A percentile compares a stretch with the other conserved stretches of the same genome.
phyloP scores from a whole-genome alignment of 2,113 vertebrate species.

The Cephalopterus ornatus region DNA sequence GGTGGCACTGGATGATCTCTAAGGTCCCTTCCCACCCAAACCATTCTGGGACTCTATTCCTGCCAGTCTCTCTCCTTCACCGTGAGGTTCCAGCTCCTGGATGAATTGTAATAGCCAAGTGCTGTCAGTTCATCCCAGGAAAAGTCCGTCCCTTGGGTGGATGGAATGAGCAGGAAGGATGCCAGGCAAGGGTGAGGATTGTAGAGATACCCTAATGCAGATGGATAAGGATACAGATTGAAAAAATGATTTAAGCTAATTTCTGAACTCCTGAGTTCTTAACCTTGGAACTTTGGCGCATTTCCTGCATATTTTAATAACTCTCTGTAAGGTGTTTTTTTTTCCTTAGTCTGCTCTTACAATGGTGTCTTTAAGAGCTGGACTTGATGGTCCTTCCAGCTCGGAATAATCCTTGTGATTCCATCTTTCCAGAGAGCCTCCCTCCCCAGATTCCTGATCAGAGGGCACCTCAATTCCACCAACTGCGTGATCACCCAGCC shows the following conservation, averaged over 20 bases:
- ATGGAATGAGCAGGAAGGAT: not conserved
- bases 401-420: not conserved
- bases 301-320: rapidly evolving
- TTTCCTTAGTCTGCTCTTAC: not conserved
- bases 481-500: constrained; percentile 90
- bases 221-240: not conserved
- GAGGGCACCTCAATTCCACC: constrained; percentile 88
- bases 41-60: not conserved
- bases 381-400: not conserved
- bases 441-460: constrained; percentile 89
- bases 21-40: not conserved
- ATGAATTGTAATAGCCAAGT: not conserved
- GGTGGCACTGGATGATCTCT: not conserved
- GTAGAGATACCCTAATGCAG: not conserved
- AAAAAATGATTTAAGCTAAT: not conserved
- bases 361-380: not conserved
- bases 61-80: not conserved
- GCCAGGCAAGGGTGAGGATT: rapidly evolving
- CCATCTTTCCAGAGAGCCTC: constrained; percentile 72
- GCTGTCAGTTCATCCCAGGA: not conserved
- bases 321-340: not conserved
- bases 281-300: rapidly evolving
- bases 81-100: rapidly evolving
- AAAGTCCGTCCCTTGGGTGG: not conserved
- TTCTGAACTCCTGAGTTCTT: not conserved